A percentile compares a stretch with the other conserved stretches of the same genome.
phyloP scores from a whole-genome alignment of 2,797 vertebrate species.

The Lepus oiostolus region DNA sequence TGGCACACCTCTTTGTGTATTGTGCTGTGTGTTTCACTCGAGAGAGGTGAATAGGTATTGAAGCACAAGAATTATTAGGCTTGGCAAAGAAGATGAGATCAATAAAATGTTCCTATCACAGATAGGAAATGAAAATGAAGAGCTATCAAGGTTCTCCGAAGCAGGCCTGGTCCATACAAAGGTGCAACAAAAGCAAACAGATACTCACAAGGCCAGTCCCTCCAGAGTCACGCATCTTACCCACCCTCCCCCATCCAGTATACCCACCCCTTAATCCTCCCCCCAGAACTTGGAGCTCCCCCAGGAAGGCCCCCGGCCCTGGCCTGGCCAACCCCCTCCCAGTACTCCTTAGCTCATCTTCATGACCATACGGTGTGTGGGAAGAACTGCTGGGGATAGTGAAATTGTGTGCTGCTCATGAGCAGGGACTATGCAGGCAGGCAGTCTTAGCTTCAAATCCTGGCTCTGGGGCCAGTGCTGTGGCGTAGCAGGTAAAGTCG shows the following conservation, averaged over 20 bases:
- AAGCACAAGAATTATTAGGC: slow-evolving; percentile 1
- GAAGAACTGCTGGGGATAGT: not conserved
- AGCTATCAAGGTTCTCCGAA: slow-evolving; percentile 40
- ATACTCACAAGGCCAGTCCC: not conserved
- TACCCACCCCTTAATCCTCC: not conserved
- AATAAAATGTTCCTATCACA: slow-evolving; percentile 52
- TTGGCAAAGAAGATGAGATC: slow-evolving; percentile 36
- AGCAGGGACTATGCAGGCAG: not conserved
- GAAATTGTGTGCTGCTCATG: not conserved
- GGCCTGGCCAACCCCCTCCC: not conserved
- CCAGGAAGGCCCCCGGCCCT: not conserved
- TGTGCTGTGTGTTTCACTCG: not conserved
- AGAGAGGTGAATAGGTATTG: not conserved
- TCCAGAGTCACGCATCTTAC: not conserved
- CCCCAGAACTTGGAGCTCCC: not conserved
- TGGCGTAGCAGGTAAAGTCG: too few relatives aligned
- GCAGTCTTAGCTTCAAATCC: not conserved
- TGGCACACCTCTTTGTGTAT: not conserved
- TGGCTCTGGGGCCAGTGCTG: too few relatives aligned
- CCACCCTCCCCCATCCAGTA: not conserved
- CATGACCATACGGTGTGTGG: accelerated
- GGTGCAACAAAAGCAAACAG: too few relatives aligned
- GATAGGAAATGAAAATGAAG: slow-evolving; percentile 65
- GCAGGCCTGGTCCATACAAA: not conserved
- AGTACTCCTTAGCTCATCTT: not conserved